These are phyloP conservation scores for Oncorhynchus kisutch DNA, from an alignment of 2,113 vertebrate species.

Conservation along the genomic window DNA sequence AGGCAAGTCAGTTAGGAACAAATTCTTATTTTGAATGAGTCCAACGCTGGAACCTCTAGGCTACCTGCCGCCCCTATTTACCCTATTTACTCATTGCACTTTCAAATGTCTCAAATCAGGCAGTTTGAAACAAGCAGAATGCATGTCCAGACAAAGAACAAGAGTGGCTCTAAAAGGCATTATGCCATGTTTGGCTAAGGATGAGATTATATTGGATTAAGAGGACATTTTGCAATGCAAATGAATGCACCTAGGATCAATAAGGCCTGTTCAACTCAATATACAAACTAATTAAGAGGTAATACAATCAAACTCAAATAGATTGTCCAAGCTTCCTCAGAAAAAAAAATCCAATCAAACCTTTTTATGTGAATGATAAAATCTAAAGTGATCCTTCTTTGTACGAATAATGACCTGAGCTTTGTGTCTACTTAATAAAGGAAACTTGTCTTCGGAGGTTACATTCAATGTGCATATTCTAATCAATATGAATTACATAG, in stretches of 20 bases:
- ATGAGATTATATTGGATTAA: slow-evolving; percentile 83
- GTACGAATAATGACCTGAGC: slow-evolving; percentile 79
- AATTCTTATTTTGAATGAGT: neutral
- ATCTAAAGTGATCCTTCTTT: slow-evolving; percentile 82
- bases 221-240: slow-evolving; percentile 80
- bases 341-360: slow-evolving; percentile 82
- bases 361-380: slow-evolving; percentile 84
- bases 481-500: slow-evolving; percentile 86
- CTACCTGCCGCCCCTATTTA: no score
- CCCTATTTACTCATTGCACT: neutral
- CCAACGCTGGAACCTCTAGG: neutral
- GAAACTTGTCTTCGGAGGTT: slow-evolving; percentile 82
- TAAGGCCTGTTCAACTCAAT: slow-evolving; percentile 81
- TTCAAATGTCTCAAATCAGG: neutral
- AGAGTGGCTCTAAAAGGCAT: slow-evolving; percentile 54
- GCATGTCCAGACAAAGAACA: slow-evolving; percentile 27
- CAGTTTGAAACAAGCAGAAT: neutral
- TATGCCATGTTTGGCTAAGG: slow-evolving; percentile 73
- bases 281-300: slow-evolving; percentile 84
- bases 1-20: no score
- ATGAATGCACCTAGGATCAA: slow-evolving; percentile 80
- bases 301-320: slow-evolving; percentile 81
- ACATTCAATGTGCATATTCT: slow-evolving; percentile 83
- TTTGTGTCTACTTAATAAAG: slow-evolving; percentile 82
- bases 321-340: slow-evolving; percentile 70